phyloP scores from a whole-genome alignment of 2,888 invertebrate species.

The Hypomecis atomaria region DNA sequence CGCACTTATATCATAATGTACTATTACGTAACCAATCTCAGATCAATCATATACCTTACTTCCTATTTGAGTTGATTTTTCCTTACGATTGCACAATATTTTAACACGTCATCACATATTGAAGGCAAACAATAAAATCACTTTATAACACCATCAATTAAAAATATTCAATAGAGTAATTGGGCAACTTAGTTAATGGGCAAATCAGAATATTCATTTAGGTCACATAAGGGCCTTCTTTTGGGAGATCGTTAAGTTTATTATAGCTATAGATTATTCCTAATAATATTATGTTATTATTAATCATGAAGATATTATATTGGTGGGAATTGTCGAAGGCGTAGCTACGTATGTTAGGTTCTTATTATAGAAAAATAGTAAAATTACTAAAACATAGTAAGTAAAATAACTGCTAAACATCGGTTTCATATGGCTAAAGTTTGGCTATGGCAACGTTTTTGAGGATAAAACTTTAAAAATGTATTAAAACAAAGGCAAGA shows the following conservation, averaged over 20 bases:
- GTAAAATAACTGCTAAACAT: too few relatives aligned
- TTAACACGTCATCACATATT: slow-evolving; percentile 15
- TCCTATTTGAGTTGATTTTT: background rate
- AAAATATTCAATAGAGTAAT: slow-evolving; percentile 21
- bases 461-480: too few relatives aligned
- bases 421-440: too few relatives aligned
- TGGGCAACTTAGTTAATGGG: slow-evolving; percentile 27
- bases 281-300: slow-evolving; percentile 4
- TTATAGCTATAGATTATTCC: background rate
- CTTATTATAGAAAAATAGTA: too few relatives aligned
- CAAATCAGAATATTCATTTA: slow-evolving; percentile 36
- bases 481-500: too few relatives aligned
- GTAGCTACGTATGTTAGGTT: too few relatives aligned
- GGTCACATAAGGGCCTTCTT: slow-evolving; percentile 33
- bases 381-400: too few relatives aligned
- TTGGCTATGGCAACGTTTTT: too few relatives aligned
- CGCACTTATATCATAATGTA: too few relatives aligned
- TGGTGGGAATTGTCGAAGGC: background rate
- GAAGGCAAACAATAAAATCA: slow-evolving; percentile 35
- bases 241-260: slow-evolving; percentile 21
- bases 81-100: slow-evolving; percentile 10
- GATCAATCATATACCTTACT: background rate
- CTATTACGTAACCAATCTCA: background rate
- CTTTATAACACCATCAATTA: slow-evolving; percentile 17
- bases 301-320: background rate